phyloP scores from a whole-genome alignment of 2,113 vertebrate species.

The Terrapene triunguis region DNA sequence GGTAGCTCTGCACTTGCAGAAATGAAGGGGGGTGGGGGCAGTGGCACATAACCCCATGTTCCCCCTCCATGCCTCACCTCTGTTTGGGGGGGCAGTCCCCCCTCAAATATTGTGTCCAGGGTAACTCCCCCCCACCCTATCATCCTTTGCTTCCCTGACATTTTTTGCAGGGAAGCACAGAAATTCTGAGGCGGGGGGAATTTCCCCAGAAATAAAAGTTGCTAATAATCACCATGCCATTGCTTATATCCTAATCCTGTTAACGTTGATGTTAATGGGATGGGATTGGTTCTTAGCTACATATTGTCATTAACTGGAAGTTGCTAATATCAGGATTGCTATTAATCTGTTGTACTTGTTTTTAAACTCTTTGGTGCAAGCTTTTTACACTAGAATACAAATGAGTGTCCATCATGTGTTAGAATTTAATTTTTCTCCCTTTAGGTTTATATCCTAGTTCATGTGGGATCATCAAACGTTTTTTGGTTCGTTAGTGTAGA shows the following conservation, averaged over 20 bases:
- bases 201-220: not conserved
- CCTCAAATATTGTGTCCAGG: no score
- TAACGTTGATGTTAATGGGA: not conserved
- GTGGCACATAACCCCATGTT: no score
- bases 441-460: not conserved
- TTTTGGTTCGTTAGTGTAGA: not conserved
- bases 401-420: rapidly evolving
- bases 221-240: not conserved
- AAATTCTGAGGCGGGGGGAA: no score
- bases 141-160: no score
- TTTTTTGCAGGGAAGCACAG: no score
- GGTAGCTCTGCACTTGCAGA: no score
- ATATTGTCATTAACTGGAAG: not conserved
- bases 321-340: not conserved
- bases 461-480: not conserved
- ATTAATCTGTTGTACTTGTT: not conserved
- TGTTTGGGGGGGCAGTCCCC: no score
- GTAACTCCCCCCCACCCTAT: no score
- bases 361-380: not conserved
- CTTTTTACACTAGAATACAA: not conserved
- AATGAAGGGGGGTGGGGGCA: no score
- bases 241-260: not conserved
- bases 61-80: no score
- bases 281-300: not conserved
- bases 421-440: not conserved